phyloP scores from a whole-genome alignment of 2,113 vertebrate genomes.

The Alethe castanea region DNA sequence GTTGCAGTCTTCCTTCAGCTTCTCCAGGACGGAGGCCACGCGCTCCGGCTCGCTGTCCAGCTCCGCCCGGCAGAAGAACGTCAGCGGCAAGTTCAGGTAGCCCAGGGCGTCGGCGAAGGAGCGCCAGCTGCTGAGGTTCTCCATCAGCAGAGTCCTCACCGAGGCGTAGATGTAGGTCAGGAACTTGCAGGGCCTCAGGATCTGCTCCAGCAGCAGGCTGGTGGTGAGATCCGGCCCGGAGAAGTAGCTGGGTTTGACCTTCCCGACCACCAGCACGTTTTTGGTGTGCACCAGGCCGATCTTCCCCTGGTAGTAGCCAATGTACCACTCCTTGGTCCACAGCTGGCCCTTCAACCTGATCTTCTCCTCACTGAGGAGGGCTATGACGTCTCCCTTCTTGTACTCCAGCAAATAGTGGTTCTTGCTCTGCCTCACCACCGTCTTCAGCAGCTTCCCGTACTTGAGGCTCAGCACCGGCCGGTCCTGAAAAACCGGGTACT shows the following conservation, averaged over 20 bases:
- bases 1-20: constrained; percentile 95
- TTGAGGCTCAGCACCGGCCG: constrained; percentile 83
- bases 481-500: constrained; percentile 92
- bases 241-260: constrained; percentile 82
- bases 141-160: constrained; percentile 92
- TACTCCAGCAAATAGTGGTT: constrained; percentile 94
- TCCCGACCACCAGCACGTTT: constrained; percentile 90
- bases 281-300: constrained; percentile 90
- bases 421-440: constrained; percentile 90
- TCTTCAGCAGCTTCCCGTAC: constrained; percentile 92
- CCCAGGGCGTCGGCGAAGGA: constrained; percentile 89
- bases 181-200: constrained; percentile 92
- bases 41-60: constrained; percentile 89
- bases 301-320: constrained; percentile 91
- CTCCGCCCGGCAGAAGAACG: constrained; percentile 88
- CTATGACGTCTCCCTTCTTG: constrained; percentile 89
- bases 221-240: constrained; percentile 88
- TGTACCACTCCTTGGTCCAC: constrained; percentile 98
- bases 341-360: constrained; percentile 90
- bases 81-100: constrained; percentile 83
- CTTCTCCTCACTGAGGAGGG: constrained; percentile 92
- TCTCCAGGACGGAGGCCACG: constrained; percentile 91
- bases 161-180: constrained; percentile 97
- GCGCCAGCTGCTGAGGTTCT: constrained; percentile 92
- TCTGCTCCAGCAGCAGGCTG: constrained; percentile 85